Percentiles rank a stretch among this genome's conserved stretches.
These are phyloP conservation scores for Cotesia congregata DNA, from an alignment of 2,888 invertebrate species.

Conservation along the genomic window DNA sequence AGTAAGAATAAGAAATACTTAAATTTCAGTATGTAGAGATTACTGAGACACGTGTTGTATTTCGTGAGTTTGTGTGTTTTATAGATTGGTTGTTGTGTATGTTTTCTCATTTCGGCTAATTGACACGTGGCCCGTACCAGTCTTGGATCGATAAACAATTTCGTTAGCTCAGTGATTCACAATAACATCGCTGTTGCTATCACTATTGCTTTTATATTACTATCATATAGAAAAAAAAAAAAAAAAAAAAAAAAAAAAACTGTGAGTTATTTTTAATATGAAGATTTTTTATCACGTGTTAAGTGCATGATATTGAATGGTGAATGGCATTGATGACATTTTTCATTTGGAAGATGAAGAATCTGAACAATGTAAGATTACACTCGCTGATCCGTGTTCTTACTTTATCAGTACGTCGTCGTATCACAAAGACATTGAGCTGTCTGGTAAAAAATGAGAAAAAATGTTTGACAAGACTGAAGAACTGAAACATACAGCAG, in stretches of 20 bases:
- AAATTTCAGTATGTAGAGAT: constrained; percentile 20
- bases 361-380: constrained; percentile 23
- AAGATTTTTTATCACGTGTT: neutral
- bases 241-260: neutral
- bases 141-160: constrained; percentile 16
- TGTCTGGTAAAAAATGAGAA: constrained; percentile 23
- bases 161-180: constrained; percentile 14
- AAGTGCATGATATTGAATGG: constrained; percentile 1
- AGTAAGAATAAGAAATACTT: constrained; percentile 37
- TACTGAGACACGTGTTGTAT: constrained; percentile 42
- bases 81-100: neutral
- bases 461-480: constrained; percentile 16
- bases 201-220: no score
- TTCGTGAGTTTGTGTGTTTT: constrained; percentile 43
- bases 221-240: no score
- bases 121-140: constrained; percentile 56
- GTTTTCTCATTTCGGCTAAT: constrained; percentile 57
- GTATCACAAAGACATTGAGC: constrained; percentile 34
- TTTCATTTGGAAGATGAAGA: constrained; percentile 9
- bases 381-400: constrained; percentile 20
- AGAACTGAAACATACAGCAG: constrained; percentile 43
- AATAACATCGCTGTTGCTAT: no score
- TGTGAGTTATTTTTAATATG: neutral
- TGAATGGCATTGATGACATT: constrained; percentile 12
- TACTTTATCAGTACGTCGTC: constrained; percentile 25